Evolutionary conservation across 2,797 vertebrate species (phyloP).

Genomic region (Aythya fuligula): DNA sequence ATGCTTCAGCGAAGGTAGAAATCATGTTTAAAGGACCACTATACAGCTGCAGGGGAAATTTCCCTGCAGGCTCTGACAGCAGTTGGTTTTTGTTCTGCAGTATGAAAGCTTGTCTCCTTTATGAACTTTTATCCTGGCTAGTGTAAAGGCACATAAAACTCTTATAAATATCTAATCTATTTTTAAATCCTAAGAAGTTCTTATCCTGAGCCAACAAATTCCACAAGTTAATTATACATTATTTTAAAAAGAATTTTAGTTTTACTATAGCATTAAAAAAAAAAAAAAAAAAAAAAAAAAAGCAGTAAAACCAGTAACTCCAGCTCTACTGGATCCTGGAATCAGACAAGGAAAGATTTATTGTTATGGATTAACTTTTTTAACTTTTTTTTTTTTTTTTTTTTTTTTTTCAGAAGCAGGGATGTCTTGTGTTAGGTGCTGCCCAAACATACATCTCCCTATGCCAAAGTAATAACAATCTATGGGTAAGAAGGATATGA

Average conservation of each 20-base stretch:
- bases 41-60: background rate
- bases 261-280: background rate
- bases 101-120: background rate
- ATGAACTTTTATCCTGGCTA: background rate
- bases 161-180: background rate
- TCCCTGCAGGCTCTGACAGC: background rate
- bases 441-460: background rate
- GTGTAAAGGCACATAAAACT: background rate
- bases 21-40: background rate
- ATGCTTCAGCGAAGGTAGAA: background rate
- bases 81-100: background rate
- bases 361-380: background rate
- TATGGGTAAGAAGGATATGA: background rate
- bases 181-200: slow-evolving; percentile 1
- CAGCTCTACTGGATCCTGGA: background rate
- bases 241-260: background rate
- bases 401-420: background rate
- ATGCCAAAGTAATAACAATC: background rate
- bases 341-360: background rate
- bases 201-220: background rate
- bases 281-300: background rate
- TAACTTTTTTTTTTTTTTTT: background rate
- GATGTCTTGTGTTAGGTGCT: background rate
- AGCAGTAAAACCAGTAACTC: background rate
- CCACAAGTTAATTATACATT: background rate